These are phyloP conservation scores for Panopea generosa DNA, from an alignment of 2,888 invertebrate genomes.

Conservation along the genomic window DNA sequence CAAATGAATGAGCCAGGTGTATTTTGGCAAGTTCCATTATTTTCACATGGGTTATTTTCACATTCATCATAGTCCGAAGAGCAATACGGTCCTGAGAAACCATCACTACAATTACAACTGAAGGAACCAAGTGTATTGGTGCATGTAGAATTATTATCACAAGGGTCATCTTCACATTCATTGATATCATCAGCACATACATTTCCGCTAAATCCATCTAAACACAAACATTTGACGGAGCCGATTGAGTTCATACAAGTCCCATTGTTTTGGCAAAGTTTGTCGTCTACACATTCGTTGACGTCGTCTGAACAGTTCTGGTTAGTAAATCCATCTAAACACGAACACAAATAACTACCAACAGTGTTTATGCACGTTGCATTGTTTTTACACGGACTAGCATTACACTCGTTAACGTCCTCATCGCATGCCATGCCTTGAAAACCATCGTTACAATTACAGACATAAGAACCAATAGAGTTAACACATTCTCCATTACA, in stretches of 20 bases:
- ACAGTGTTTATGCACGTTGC: conserved; percentile 28
- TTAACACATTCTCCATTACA: conserved; percentile 45
- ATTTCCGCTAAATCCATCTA: conserved; percentile 52
- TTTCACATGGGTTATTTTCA: conserved; percentile 47
- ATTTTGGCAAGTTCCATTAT: too few species aligned
- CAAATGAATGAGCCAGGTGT: conserved; percentile 56
- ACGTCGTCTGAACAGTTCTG: conserved; percentile 50
- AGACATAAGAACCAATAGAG: conserved; percentile 31
- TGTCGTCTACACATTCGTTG: conserved; percentile 64
- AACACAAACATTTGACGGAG: conserved; percentile 59
- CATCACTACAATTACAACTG: conserved; percentile 58
- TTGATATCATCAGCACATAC: conserved; percentile 62
- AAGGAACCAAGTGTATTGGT: conserved; percentile 51
- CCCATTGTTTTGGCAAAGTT: conserved; percentile 54
- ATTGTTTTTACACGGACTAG: conserved; percentile 31
- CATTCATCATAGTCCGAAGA: conserved; percentile 64
- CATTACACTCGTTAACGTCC: conserved; percentile 37
- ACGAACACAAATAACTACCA: conserved; percentile 28
- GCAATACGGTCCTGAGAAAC: conserved; percentile 60
- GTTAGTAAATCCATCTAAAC: conserved; percentile 32
- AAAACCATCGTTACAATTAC: conserved; percentile 37
- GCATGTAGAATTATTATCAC: conserved; percentile 65
- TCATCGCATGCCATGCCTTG: conserved; percentile 13
- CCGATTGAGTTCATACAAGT: conserved; percentile 56
- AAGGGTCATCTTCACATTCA: conserved; percentile 62